A percentile compares a stretch with the other conserved stretches of the same genome.
phyloP scores from a whole-genome alignment of 2,113 vertebrate species.

The Spilogale gracilis region DNA sequence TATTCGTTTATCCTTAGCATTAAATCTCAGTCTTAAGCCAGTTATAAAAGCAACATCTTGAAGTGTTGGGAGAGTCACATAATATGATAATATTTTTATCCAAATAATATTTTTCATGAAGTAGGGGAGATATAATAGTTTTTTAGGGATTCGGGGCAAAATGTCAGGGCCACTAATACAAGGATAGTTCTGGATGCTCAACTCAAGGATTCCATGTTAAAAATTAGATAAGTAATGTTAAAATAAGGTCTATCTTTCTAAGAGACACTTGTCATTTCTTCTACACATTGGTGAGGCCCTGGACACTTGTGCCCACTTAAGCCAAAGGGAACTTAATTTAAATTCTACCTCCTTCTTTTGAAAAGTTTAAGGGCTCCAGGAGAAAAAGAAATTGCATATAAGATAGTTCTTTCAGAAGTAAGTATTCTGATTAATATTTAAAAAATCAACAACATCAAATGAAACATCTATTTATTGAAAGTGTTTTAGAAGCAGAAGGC shows the following conservation, averaged over 20 bases:
- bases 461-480: slow-evolving; percentile 15
- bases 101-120: not conserved
- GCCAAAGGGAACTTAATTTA: slow-evolving; percentile 35
- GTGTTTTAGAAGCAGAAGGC: slow-evolving; percentile 30
- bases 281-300: not conserved
- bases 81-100: not conserved
- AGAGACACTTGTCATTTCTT: not conserved
- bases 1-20: not conserved
- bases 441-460: not conserved
- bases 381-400: not conserved
- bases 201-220: not conserved
- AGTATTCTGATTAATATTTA: slow-evolving; percentile 10
- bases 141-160: not conserved
- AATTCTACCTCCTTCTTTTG: slow-evolving; percentile 21
- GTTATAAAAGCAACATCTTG: not conserved
- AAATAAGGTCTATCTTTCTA: slow-evolving; percentile 8
- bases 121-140: not conserved
- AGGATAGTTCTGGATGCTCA: not conserved
- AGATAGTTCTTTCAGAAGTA: slow-evolving; percentile 42
- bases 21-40: not conserved
- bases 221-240: not conserved
- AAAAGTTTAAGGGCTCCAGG: not conserved
- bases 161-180: not conserved
- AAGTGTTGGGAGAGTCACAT: not conserved
- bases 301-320: not conserved